phyloP scores from a whole-genome alignment of 2,797 vertebrate genomes.

The Cryptoprocta ferox region DNA sequence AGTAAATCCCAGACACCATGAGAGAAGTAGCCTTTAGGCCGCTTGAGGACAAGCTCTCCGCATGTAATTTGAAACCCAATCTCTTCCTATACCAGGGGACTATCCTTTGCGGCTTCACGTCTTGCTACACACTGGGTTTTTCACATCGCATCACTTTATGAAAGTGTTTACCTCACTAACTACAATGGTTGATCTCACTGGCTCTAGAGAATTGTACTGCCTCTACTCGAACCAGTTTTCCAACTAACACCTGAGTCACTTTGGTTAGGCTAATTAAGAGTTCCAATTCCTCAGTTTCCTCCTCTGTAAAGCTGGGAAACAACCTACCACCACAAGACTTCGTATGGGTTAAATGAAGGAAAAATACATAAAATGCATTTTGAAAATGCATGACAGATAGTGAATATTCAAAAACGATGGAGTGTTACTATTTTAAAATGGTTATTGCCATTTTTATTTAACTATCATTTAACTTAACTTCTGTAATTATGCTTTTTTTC shows the following conservation, averaged over 20 bases:
- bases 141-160: neutral
- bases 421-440: neutral
- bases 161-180: neutral
- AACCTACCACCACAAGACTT: neutral
- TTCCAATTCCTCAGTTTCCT: neutral
- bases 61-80: neutral
- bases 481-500: neutral
- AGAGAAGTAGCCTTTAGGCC: neutral
- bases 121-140: neutral
- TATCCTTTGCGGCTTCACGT: neutral
- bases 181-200: neutral
- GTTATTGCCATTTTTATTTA: neutral
- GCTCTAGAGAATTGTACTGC: neutral
- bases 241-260: neutral
- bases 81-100: accelerated
- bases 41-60: neutral
- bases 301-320: neutral
- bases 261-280: neutral
- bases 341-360: neutral
- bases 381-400: neutral
- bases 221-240: neutral
- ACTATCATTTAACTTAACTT: neutral
- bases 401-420: neutral
- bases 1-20: neutral
- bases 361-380: neutral